A percentile compares a stretch with the other conserved stretches of the same genome.
phyloP scores from a whole-genome alignment of 2,113 vertebrate species.

The Aegithalos caudatus region DNA sequence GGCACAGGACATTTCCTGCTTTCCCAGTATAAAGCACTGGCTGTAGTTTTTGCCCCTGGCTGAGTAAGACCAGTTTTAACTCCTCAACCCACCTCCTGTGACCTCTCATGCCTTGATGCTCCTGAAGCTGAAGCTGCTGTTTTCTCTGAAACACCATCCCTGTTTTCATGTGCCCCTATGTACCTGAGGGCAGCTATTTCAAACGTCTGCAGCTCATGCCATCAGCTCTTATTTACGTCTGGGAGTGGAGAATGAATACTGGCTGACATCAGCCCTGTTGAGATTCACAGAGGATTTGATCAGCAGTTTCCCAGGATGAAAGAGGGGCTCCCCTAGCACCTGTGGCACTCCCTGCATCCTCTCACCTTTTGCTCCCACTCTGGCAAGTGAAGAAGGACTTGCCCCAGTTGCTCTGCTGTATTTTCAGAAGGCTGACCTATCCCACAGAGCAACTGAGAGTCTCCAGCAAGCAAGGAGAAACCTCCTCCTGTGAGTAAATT shows the following conservation, averaged over 20 bases:
- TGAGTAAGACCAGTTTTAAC: neutral
- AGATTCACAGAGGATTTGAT: neutral
- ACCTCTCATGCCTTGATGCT: neutral
- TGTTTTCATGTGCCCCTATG: fast-evolving
- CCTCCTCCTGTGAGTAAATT: neutral
- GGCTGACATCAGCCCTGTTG: neutral
- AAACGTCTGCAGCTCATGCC: neutral
- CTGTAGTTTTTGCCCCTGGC: neutral
- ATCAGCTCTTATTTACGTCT: neutral
- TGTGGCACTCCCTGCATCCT: neutral
- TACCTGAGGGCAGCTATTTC: neutral
- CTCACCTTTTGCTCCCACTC: neutral
- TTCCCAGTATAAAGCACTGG: neutral
- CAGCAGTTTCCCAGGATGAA: neutral
- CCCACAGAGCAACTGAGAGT: neutral
- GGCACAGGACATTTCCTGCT: neutral
- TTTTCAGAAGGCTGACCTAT: neutral
- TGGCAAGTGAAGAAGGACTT: neutral
- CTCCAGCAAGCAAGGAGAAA: neutral
- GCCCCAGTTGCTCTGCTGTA: neutral
- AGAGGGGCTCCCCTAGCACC: neutral
- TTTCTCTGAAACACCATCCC: neutral
- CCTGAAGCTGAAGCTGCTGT: neutral
- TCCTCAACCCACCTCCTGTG: neutral
- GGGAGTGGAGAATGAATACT: neutral